Evolutionary conservation across 1,140 invertebrate genomes (phyloP).

Genomic region (Drosophila gunungcola): DNA sequence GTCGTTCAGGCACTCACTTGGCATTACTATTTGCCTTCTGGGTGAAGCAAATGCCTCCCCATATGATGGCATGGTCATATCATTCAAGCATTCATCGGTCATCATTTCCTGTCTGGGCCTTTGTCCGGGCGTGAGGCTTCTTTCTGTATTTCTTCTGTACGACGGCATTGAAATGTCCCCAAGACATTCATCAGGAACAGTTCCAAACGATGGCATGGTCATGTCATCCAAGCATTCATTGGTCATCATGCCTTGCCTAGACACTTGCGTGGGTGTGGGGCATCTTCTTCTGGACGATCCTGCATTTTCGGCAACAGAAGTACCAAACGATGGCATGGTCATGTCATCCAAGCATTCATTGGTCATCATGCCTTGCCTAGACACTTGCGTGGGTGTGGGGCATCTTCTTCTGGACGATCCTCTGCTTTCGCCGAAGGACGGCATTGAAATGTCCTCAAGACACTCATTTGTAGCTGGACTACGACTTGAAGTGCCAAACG

Average conservation of each 20-base stretch:
- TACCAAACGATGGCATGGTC: slow-evolving; percentile 8
- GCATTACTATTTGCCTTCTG: not conserved
- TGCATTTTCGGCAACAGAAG: too few species aligned
- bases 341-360: slow-evolving; percentile 9
- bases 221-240: slow-evolving; percentile 20
- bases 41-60: slow-evolving; percentile 4
- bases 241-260: not conserved
- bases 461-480: too few species aligned
- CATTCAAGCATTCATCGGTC: slow-evolving; percentile 19
- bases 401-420: not conserved
- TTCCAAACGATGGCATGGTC: slow-evolving; percentile 14
- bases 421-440: not conserved
- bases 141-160: not conserved
- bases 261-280: not conserved
- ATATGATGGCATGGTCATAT: slow-evolving; percentile 44
- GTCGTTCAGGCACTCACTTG: slow-evolving; percentile 20
- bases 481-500: not conserved
- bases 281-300: not conserved
- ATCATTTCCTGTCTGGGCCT: not conserved
- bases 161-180: slow-evolving; percentile 13
- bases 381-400: not conserved
- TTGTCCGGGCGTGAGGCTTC: not conserved
- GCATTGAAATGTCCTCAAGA: not conserved
- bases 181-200: not conserved
- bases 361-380: not conserved